phyloP scores from a whole-genome alignment of 2,113 vertebrate genomes.

The Zapus hudsonius region DNA sequence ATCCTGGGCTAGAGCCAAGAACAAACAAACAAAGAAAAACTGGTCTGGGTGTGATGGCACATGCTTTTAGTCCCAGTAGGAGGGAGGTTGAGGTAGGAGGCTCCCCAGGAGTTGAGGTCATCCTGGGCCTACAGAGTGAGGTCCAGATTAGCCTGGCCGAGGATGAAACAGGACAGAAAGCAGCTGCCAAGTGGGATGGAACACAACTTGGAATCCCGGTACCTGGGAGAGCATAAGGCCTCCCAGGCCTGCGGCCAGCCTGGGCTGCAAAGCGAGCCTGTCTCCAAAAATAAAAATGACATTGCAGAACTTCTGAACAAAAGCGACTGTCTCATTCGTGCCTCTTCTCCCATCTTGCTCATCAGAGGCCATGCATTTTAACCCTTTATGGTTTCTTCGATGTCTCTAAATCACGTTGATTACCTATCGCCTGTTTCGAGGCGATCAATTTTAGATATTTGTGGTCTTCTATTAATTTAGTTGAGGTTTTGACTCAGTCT shows the following conservation, averaged over 20 bases:
- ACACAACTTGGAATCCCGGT: not conserved
- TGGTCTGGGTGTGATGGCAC: no score
- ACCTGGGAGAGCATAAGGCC: no score
- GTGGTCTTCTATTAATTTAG: constrained; percentile 14
- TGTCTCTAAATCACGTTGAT: not conserved
- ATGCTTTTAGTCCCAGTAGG: no score
- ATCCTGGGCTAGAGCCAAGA: no score
- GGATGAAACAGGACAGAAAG: no score
- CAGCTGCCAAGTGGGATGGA: not conserved
- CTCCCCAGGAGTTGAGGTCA: no score
- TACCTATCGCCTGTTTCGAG: not conserved
- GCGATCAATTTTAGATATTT: constrained; percentile 7
- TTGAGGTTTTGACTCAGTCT: constrained; percentile 1
- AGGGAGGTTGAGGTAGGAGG: no score
- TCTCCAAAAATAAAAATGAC: not conserved
- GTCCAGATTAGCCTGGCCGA: no score
- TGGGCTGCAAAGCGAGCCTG: not conserved
- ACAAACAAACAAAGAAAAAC: not conserved
- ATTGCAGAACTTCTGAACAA: not conserved
- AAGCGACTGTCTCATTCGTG: not conserved
- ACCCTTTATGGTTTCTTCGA: not conserved
- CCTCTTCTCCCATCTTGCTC: not conserved
- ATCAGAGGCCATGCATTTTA: not conserved
- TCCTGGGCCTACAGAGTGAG: no score
- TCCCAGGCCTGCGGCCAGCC: no score